These are phyloP conservation scores for Orchestia grillus DNA, from an alignment of 1,140 invertebrate genomes.

Conservation along the genomic window DNA sequence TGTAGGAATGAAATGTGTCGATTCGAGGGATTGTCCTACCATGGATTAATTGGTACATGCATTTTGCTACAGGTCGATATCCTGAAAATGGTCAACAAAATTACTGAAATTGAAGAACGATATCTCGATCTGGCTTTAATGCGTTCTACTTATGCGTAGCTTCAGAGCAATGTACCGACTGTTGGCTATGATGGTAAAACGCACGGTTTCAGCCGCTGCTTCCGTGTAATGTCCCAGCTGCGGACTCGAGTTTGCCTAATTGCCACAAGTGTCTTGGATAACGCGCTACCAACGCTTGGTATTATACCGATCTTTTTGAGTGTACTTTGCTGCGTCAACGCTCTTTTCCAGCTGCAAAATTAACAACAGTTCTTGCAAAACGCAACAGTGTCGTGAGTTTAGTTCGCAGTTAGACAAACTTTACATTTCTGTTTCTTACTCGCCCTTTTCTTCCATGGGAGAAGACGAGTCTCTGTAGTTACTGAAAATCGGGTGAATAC, in stretches of 20 bases:
- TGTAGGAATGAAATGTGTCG: too few species aligned
- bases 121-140: not conserved
- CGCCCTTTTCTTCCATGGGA: not conserved
- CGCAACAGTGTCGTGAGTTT: not conserved
- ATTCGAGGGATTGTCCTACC: too few species aligned
- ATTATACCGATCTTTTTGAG: too few species aligned
- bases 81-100: too few species aligned
- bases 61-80: too few species aligned
- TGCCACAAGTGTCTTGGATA: not conserved
- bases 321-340: too few species aligned
- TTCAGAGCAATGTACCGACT: not conserved
- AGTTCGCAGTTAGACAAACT: not conserved
- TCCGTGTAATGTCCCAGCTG: not conserved
- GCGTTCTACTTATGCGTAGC: not conserved
- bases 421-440: not conserved
- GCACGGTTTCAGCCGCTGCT: not conserved
- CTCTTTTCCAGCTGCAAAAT: not conserved
- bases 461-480: not conserved
- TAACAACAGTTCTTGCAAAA: not conserved
- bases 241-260: not conserved
- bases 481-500: not conserved
- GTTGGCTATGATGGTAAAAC: not conserved
- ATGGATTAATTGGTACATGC: too few species aligned
- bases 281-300: not conserved
- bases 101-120: not conserved